Base-by-base conservation (phyloP, 1,140 invertebrate genomes). In the Musca domestica region DNA sequence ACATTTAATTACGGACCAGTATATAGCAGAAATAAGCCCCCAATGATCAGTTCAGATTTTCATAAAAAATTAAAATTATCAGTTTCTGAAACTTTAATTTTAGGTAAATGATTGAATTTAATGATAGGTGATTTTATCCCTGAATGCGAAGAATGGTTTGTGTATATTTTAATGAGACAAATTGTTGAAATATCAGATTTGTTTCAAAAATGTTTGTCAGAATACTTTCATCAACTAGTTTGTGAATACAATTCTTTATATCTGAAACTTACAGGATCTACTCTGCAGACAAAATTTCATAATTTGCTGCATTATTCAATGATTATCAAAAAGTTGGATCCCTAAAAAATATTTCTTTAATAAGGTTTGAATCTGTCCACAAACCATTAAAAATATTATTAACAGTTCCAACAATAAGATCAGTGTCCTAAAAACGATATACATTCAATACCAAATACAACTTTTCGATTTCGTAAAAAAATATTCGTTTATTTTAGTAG, bases 111-210 rank as follows among this genome's bases (percentile, higher is more conserved):
- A 67, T 73, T 77, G 58, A 54, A 67, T n/a, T 22, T 77, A 47
- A 65, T 76, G 2, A 64, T 78, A 30, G 75, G 73, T 20, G 70
- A 74, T 67, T 69, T 74, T 41, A 61, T 80, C 19, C 71, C 69
- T 5, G 34, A 71, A 49, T 66, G 70, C 47, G 69, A 78, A 64
- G 49, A 71, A 14, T 48, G 47, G 47, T 48, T 12, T 3, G 2
- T 30, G 9, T 30, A 30, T 48, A 48, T 48, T 5, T 5, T 48
- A 5, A 2, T 48, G 2, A 48, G 47, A 48, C 47, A 48, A 48
- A 48, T 48, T 48, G 47, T 48, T 5, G 12, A 48, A 5, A 48
- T 48, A 15, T 2, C 15, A 3, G 52, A 12, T 48, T 48, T 15
- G 6, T 9, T 23, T 19, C 27, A 30, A 30, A 30, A 52, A 15